Evolutionary conservation across 1,140 invertebrate genomes (phyloP).

Genomic region (Cyphomyrmex costatus): DNA sequence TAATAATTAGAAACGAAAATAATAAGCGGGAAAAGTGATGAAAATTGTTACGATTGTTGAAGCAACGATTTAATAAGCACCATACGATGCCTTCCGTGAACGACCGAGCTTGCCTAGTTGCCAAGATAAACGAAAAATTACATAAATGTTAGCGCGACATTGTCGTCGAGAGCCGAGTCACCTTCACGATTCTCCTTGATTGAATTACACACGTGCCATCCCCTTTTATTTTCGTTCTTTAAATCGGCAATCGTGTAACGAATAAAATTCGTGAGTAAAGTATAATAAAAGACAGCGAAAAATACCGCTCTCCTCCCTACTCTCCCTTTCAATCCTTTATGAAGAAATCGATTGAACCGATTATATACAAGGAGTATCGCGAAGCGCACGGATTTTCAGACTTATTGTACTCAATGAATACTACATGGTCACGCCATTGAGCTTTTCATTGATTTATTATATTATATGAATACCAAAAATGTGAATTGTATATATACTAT

Average conservation of each 20-base stretch:
- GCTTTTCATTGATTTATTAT: conserved; percentile 84
- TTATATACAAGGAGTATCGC: conserved; percentile 40
- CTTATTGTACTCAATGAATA: conserved; percentile 77
- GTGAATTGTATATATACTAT: conserved; percentile 72
- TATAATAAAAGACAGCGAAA: neutral
- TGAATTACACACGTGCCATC: neutral
- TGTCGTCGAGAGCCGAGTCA: conserved; percentile 69
- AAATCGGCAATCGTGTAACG: neutral
- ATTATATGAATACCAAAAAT: conserved; percentile 70
- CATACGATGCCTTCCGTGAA: conserved; percentile 87
- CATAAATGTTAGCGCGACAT: conserved; percentile 71
- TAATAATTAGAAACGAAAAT: conserved; percentile 47
- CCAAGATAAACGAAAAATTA: conserved; percentile 74
- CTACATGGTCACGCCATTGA: conserved; percentile 83
- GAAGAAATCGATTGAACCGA: conserved; percentile 18
- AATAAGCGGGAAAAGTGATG: conserved; percentile 56
- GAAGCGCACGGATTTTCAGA: conserved; percentile 67
- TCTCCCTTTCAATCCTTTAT: neutral
- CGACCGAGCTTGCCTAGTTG: conserved; percentile 86
- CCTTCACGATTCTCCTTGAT: conserved; percentile 61
- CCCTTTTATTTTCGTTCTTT: neutral
- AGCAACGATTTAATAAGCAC: conserved; percentile 84
- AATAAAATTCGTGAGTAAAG: conserved; percentile 25
- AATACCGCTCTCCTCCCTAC: neutral
- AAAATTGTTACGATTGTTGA: conserved; percentile 84